Conservation (phyloP, 1,140 invertebrate genomes). For the Trachymyrmex septentrionalis region DNA sequence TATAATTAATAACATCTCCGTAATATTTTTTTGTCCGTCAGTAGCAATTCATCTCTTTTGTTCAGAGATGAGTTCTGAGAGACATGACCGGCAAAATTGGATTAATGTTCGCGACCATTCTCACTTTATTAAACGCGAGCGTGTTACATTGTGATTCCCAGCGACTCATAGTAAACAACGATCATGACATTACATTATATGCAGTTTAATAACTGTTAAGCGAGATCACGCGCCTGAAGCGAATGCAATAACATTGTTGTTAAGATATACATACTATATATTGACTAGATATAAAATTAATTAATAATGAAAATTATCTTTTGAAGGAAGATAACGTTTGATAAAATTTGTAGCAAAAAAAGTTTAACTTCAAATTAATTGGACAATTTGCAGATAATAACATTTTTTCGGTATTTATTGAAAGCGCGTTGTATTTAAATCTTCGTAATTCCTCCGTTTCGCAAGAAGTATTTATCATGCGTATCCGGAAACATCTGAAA, state of each 20-base stretch:
- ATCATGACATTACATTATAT: neutral
- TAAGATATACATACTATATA: neutral
- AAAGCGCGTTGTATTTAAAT: neutral
- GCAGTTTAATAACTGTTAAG: constrained; percentile 41
- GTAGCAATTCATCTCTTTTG: neutral
- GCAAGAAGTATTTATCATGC: neutral
- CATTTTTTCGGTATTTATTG: neutral
- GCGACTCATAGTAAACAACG: constrained; percentile 15
- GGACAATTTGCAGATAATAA: neutral
- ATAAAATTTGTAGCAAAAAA: neutral
- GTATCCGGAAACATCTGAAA: neutral
- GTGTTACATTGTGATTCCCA: constrained; percentile 8
- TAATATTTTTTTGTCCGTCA: neutral
- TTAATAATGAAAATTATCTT: constrained; percentile 33
- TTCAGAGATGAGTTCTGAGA: neutral
- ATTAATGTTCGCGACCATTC: neutral
- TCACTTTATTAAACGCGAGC: constrained; percentile 28
- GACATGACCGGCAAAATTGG: neutral
- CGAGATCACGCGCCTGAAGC: neutral
- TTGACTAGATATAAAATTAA: neutral
- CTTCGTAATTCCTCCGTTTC: neutral
- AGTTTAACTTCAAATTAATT: constrained; percentile 19
- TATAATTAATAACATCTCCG: neutral
- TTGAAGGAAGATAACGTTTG: neutral
- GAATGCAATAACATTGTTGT: neutral